Base-by-base conservation (phyloP, 2,797 vertebrate genomes). In the Syndactyla subalaris region DNA sequence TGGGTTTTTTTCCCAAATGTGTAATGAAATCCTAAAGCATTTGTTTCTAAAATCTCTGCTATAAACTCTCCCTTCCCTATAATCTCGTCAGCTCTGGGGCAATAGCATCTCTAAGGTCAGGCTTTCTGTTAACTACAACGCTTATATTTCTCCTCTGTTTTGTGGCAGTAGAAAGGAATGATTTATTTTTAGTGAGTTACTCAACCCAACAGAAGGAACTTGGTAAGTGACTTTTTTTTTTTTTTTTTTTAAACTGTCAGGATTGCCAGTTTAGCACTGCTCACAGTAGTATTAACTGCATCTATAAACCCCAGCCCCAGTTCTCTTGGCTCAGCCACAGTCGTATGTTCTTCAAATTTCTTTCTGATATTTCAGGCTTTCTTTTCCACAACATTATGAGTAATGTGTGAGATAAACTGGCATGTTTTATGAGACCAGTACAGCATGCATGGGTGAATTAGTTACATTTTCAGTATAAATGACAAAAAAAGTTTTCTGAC, bases 111-210 rank as follows among this genome's bases (percentile, higher is more conserved):
- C 65, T 89, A 88, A 93, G 92, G 86, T 96, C 93, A 97, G 58
- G 43, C 49, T 82, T 85, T 57, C 36, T 92, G 86, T 66, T 90
- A 93, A 91, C 84, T 79, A 46, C 81, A 85, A 27, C 0, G 2
- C 81, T 94, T 95, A 58, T 71, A 91, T 94, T 95, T 96, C 86
- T 94, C 52, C 30, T 84, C 32, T 85, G 10, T 85, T 89, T 89
- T 65, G 74, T 51, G 77, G 43, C 70, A 92, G 70, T 34, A 75
- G 72, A 96, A 76, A 94, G 77, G 77, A 87, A 91, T 94, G 88
- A 97, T 93, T 95, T 94, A 84, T 96, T 95, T 94, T 94, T 95
- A 95, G 90, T 78, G 67, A 88, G 85, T 70, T 86, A 49, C 68
- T 93, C 87, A 95, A 79, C 27, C 22, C 51, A 80, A 51, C 70